Percentiles rank a stretch among this genome's conserved stretches.
These are phyloP conservation scores for Galago senegalensis DNA, from an alignment of 2,797 vertebrate species.

Conservation along the genomic window DNA sequence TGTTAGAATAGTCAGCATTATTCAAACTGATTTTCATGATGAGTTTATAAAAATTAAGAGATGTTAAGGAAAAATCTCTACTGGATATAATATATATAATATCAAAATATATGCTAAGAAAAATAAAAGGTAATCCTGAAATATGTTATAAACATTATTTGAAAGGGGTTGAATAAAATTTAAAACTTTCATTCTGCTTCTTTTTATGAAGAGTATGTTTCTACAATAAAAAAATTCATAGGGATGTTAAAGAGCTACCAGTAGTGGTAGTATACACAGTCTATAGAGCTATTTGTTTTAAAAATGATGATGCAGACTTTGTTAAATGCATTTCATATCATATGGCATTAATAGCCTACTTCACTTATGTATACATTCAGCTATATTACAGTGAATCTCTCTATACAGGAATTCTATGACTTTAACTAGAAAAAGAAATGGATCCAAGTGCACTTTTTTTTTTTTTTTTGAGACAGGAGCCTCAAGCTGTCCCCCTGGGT, in stretches of 20 bases:
- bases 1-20: neutral
- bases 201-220: slow-evolving; percentile 5
- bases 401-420: neutral
- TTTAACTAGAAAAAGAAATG: slow-evolving; percentile 36
- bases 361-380: neutral
- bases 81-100: neutral
- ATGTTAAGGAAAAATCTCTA: neutral
- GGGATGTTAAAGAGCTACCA: slow-evolving; percentile 9
- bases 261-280: neutral
- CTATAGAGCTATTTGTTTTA: neutral
- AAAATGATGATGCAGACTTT: neutral
- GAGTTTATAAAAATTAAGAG: slow-evolving; percentile 8
- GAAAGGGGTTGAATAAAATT: slow-evolving; percentile 27
- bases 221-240: neutral
- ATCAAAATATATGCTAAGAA: neutral
- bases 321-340: neutral
- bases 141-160: slow-evolving; percentile 37
- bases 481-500: too few species aligned
- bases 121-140: neutral
- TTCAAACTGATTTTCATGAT: slow-evolving; percentile 37
- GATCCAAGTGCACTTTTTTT: neutral
- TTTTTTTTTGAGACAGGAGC: too few species aligned
- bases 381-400: neutral
- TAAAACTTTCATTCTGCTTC: neutral
- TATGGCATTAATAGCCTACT: neutral